A percentile compares a stretch with the other conserved stretches of the same genome.
Evolutionary conservation across 2,888 invertebrate species (phyloP).

Genomic region (Anticlea derivata): DNA sequence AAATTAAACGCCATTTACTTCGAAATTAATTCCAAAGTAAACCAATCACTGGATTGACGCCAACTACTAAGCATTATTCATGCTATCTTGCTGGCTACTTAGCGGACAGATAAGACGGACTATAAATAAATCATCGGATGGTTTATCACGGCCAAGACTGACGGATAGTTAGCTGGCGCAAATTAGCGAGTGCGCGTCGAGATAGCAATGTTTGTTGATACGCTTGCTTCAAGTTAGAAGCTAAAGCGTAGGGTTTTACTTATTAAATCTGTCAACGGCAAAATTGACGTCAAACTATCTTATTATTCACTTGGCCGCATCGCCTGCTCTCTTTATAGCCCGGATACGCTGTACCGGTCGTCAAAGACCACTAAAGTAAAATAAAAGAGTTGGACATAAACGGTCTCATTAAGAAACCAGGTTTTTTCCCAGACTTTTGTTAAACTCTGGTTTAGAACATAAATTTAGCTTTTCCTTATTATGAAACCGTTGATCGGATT

Average conservation of each 20-base stretch:
- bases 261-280: too few relatives aligned
- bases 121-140: conserved; percentile 71
- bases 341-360: too few relatives aligned
- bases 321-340: too few relatives aligned
- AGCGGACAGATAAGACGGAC: conserved; percentile 41
- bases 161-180: conserved; percentile 67
- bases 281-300: too few relatives aligned
- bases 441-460: too few relatives aligned
- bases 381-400: too few relatives aligned
- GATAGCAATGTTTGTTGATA: conserved; percentile 74
- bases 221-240: conserved; percentile 46
- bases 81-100: conserved; percentile 33
- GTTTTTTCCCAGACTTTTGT: too few relatives aligned
- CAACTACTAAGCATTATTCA: conserved; percentile 28
- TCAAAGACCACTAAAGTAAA: too few relatives aligned
- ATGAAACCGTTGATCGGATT: too few relatives aligned
- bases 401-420: too few relatives aligned
- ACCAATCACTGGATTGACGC: conserved; percentile 29
- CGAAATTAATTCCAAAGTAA: conserved; percentile 16
- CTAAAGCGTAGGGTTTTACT: conserved; percentile 23
- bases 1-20: neutral
- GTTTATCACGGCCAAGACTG: conserved; percentile 68
- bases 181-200: conserved; percentile 77
- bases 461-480: too few relatives aligned
- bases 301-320: too few relatives aligned